These are phyloP conservation scores for Selene dorsalis DNA, from an alignment of 2,797 vertebrate species.

Conservation along the genomic window DNA sequence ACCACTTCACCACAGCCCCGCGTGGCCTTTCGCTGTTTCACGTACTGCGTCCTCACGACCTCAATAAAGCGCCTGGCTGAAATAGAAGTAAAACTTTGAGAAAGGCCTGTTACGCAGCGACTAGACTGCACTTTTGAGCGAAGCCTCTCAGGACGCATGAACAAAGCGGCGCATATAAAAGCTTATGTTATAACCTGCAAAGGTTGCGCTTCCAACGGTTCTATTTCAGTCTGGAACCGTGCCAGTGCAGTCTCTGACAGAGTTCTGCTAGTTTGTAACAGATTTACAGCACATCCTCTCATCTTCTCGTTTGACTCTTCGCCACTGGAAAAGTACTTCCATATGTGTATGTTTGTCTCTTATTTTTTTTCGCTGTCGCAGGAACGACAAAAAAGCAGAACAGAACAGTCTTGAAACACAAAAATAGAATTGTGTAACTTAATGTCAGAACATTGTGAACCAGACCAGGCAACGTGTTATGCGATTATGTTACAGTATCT, in stretches of 20 bases:
- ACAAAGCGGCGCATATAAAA: constrained; percentile 40
- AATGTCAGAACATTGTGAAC: constrained; percentile 70
- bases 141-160: constrained; percentile 29
- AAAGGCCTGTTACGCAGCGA: constrained; percentile 5
- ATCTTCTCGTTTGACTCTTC: constrained; percentile 64
- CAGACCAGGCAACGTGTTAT: constrained; percentile 28
- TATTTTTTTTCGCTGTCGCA: constrained; percentile 28
- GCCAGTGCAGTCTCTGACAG: constrained; percentile 57
- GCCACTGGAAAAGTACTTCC: constrained; percentile 74
- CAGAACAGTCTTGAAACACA: constrained; percentile 62
- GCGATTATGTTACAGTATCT: constrained; percentile 32
- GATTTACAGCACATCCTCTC: constrained; percentile 66
- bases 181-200: constrained; percentile 43
- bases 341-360: constrained; percentile 63
- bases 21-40: constrained; percentile 51
- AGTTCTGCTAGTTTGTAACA: constrained; percentile 61
- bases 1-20: constrained; percentile 41
- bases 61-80: constrained; percentile 35
- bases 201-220: constrained; percentile 40
- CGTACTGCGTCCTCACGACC: constrained; percentile 22
- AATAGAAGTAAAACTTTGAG: constrained; percentile 16
- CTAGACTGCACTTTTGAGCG: not conserved
- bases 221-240: constrained; percentile 37
- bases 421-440: constrained; percentile 77
- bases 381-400: constrained; percentile 66